Conservation (phyloP, 1,140 invertebrate species). For the Ditylenchus dipsaci region DNA sequence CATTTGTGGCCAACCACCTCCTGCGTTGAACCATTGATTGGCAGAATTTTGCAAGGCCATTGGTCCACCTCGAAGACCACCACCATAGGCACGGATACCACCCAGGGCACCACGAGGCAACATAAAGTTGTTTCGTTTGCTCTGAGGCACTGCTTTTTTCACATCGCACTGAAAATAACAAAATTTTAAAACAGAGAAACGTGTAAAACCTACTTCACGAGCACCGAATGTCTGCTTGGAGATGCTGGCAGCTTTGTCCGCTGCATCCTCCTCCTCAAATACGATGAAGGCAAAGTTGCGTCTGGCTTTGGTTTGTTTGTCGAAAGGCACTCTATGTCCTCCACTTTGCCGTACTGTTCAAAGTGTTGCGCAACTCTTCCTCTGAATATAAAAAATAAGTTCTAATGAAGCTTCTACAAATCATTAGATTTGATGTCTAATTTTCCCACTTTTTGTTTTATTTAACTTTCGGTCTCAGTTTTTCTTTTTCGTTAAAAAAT, state of each 20-base stretch:
- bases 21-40: slow-evolving; percentile 5
- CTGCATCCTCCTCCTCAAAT: slow-evolving; percentile 56
- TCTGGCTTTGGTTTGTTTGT: slow-evolving; percentile 52
- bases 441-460: no score
- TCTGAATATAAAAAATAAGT: slow-evolving; percentile 37
- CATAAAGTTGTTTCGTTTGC: slow-evolving; percentile 46
- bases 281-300: slow-evolving; percentile 58
- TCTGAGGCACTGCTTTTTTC: slow-evolving; percentile 57
- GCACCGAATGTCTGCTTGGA: slow-evolving; percentile 48
- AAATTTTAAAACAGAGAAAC: slow-evolving; percentile 14
- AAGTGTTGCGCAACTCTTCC: slow-evolving; percentile 53
- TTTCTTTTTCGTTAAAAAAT: no score
- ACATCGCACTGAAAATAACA: slow-evolving; percentile 53
- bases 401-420: no score
- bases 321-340: slow-evolving; percentile 57
- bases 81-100: slow-evolving; percentile 12
- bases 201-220: slow-evolving; percentile 33
- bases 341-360: slow-evolving; percentile 53
- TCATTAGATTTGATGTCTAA: no score
- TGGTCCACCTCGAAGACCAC: slow-evolving; percentile 9
- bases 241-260: slow-evolving; percentile 46
- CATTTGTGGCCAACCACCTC: slow-evolving; percentile 3
- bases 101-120: slow-evolving; percentile 2
- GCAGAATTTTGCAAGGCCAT: slow-evolving; percentile 5
- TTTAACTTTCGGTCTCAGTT: no score